Percentiles rank a stretch among this genome's conserved stretches.
These are phyloP conservation scores for Chaenocephalus aceratus DNA, from an alignment of 2,113 vertebrate genomes.

Conservation along the genomic window DNA sequence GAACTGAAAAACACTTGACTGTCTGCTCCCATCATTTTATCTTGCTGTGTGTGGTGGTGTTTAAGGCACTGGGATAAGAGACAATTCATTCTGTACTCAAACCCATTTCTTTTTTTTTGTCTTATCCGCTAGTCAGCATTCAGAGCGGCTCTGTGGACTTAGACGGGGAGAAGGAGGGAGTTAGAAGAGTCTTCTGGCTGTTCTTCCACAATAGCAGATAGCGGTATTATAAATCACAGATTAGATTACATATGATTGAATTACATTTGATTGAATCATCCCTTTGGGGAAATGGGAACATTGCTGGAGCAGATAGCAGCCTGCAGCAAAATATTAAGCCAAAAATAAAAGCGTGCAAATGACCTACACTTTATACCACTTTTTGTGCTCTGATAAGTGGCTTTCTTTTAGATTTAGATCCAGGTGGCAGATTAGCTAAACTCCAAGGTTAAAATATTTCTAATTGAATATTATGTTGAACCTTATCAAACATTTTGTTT, in stretches of 20 bases:
- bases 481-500: background rate
- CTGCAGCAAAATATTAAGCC: slow-evolving; percentile 37
- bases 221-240: slow-evolving; percentile 61
- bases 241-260: slow-evolving; percentile 66
- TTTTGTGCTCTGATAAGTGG: background rate
- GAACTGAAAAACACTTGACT: slow-evolving; percentile 71
- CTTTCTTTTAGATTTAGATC: background rate
- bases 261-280: slow-evolving; percentile 60
- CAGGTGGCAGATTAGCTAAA: background rate
- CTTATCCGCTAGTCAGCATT: slow-evolving; percentile 54
- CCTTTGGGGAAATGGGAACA: slow-evolving; percentile 57
- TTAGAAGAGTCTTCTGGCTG: slow-evolving; percentile 35
- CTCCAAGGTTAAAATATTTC: too few relatives aligned
- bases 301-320: slow-evolving; percentile 40
- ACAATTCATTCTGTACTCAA: slow-evolving; percentile 63
- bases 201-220: slow-evolving; percentile 44
- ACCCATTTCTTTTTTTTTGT: background rate
- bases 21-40: slow-evolving; percentile 68
- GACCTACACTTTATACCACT: background rate
- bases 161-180: slow-evolving; percentile 47
- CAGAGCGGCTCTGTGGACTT: slow-evolving; percentile 45
- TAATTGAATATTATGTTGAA: background rate
- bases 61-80: slow-evolving; percentile 35
- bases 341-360: slow-evolving; percentile 43
- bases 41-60: slow-evolving; percentile 32